These are phyloP conservation scores for Gymnobelideus leadbeateri DNA, from an alignment of 2,113 vertebrate genomes.

Conservation along the genomic window DNA sequence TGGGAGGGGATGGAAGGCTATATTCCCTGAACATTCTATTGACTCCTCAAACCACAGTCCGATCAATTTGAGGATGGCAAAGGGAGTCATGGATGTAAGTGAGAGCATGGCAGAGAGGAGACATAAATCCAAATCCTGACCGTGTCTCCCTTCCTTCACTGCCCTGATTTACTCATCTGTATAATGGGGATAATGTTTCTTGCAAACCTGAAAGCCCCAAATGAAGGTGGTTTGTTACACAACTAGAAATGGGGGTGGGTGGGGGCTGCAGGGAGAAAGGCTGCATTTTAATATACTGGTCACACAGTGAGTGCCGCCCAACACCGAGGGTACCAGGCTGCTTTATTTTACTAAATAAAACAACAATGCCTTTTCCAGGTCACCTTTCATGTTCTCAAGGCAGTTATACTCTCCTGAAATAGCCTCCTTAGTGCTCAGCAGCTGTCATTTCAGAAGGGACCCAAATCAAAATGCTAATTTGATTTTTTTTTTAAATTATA, in stretches of 20 bases:
- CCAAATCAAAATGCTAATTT: slow-evolving; percentile 39
- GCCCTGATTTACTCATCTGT: neutral
- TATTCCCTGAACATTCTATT: neutral
- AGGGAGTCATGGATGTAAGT: neutral
- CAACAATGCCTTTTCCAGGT: slow-evolving; percentile 10
- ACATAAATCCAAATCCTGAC: neutral
- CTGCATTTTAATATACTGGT: neutral
- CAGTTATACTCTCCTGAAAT: slow-evolving; percentile 34
- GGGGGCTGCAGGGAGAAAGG: neutral
- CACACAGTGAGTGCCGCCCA: neutral
- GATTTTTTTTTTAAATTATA: slow-evolving; percentile 22
- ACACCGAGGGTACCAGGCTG: neutral
- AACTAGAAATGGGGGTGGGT: neutral
- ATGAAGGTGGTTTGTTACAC: neutral
- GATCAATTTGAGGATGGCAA: neutral
- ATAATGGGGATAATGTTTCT: neutral
- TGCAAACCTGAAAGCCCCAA: neutral
- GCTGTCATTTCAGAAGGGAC: slow-evolving; percentile 62
- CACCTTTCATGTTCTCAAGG: slow-evolving; percentile 25
- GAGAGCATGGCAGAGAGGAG: neutral
- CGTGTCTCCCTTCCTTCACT: neutral
- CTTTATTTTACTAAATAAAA: neutral
- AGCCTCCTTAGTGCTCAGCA: slow-evolving; percentile 25
- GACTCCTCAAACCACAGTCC: neutral
- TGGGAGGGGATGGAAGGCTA: neutral